Percentiles rank a stretch among this genome's conserved stretches.
Evolutionary conservation across 2,113 vertebrate genomes (phyloP).

Genomic region (Neodontobutis hainanensis): DNA sequence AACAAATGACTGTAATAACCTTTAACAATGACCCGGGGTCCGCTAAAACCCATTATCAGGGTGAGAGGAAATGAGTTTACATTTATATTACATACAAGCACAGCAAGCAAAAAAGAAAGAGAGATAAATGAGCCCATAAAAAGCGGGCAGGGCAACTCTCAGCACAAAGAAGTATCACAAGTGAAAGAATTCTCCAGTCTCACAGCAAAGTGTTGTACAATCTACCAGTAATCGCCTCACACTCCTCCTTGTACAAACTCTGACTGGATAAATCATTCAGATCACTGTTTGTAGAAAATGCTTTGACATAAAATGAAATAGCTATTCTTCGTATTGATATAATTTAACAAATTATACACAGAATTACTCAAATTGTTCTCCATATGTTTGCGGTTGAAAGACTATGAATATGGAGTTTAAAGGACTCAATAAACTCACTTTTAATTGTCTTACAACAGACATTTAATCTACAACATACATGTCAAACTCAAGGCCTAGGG

Average conservation of each 20-base stretch:
- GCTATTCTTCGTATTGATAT: too few relatives aligned
- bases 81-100: constrained; percentile 30
- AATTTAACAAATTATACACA: too few relatives aligned
- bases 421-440: too few relatives aligned
- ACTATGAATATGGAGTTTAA: too few relatives aligned
- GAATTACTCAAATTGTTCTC: too few relatives aligned
- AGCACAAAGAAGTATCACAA: constrained; percentile 13
- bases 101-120: constrained; percentile 24
- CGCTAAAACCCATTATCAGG: constrained; percentile 13
- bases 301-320: background rate
- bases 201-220: constrained; percentile 28
- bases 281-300: background rate
- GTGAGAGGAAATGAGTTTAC: constrained; percentile 47
- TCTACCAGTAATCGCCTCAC: background rate
- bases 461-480: too few relatives aligned
- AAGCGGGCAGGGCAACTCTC: constrained; percentile 26
- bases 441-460: too few relatives aligned
- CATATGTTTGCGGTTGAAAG: too few relatives aligned
- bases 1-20: constrained; percentile 60
- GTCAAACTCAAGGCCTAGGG: too few relatives aligned
- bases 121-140: constrained; percentile 54
- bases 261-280: background rate
- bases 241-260: constrained; percentile 22
- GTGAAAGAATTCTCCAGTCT: constrained; percentile 27
- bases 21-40: constrained; percentile 43